Evolutionary conservation across 1,140 invertebrate genomes (phyloP), one percentile per base, ranked within the genome.

Genomic region (Drosophila sechellia): DNA sequence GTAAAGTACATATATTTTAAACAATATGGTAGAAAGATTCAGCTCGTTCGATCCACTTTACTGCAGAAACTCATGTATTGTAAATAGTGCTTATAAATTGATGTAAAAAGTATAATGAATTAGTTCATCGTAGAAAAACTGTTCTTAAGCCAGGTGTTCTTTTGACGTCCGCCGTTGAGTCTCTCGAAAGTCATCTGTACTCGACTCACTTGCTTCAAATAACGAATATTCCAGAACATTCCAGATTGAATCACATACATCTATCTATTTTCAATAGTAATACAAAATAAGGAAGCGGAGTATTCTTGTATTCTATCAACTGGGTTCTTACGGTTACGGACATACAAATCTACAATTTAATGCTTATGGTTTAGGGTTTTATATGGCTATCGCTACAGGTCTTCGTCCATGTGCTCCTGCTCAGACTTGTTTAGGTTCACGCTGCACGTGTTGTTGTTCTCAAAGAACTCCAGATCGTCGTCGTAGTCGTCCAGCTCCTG

Each of bases 391-490:
- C 11, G 59, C 84, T 91, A 90, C 75, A 91, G 79, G 61, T 91
- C 90, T 42, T 91, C 83, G 27, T 91, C 90, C 90, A 91, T 91
- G 72, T 81, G 79, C 59, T 91, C 86, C 39, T 52, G 49, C 49
- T 89, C 89, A 87, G 90, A 72, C 79, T 90, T 91, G 59, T 91
- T 91, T 49, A 91, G 76, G 61, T 91, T 91, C 69, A 91, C 79
- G 56, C 78, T 91, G 77, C 86, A 91, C 60, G 90, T 89, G 53
- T 91, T 91, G 61, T 91, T 91, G 54, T 91, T 91, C 63, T 91
- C 90, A 27, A 83, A 80, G 66, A 77, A 91, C 48, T 78, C 79
- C 34, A 87, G 52, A 50, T 91, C 90, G 50, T 90, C 90, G 15
- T 89, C 90, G 49, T 86, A 90, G 59, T 91, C 90, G n/a, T 75